Conservation (phyloP, 2,797 vertebrate genomes). For the Mormyrus proboscirostris region DNA sequence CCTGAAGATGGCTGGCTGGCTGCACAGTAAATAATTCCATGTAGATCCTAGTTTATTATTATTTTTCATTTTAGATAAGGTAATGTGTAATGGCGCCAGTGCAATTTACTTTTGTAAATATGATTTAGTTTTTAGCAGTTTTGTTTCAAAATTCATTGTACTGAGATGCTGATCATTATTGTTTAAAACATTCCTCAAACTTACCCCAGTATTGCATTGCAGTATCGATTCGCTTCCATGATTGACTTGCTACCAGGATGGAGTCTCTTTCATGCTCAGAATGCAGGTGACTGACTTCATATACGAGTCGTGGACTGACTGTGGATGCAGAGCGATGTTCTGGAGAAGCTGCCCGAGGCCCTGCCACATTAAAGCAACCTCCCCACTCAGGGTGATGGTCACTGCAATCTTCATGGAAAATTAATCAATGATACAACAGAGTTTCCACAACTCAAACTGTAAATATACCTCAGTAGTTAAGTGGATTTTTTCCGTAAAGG, state of each 20-base stretch:
- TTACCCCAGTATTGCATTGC: not conserved
- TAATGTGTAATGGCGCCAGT: not conserved
- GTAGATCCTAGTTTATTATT: not conserved
- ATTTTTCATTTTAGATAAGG: not conserved
- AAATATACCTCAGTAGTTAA: not conserved
- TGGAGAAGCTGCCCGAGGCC: not conserved
- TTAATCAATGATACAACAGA: not conserved
- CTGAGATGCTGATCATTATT: not conserved
- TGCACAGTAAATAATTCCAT: not conserved
- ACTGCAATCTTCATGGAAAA: not conserved
- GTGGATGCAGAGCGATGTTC: not conserved
- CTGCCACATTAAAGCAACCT: not conserved
- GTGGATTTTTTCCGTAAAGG: not conserved
- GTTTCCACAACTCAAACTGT: not conserved
- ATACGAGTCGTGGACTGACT: not conserved
- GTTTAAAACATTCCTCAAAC: not conserved
- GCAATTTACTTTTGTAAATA: conserved; percentile 9
- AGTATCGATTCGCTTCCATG: not conserved
- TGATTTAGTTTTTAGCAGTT: not conserved
- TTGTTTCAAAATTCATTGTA: not conserved
- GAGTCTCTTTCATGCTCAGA: not conserved
- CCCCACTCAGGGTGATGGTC: not conserved
- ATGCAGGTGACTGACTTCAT: not conserved
- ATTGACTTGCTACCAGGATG: not conserved
- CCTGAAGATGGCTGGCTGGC: not conserved